Percentiles rank a stretch among this genome's conserved stretches.
Conservation (phyloP, 35 echinoderm and acorn worm species). For the Heliocidaris tuberculata region DNA sequence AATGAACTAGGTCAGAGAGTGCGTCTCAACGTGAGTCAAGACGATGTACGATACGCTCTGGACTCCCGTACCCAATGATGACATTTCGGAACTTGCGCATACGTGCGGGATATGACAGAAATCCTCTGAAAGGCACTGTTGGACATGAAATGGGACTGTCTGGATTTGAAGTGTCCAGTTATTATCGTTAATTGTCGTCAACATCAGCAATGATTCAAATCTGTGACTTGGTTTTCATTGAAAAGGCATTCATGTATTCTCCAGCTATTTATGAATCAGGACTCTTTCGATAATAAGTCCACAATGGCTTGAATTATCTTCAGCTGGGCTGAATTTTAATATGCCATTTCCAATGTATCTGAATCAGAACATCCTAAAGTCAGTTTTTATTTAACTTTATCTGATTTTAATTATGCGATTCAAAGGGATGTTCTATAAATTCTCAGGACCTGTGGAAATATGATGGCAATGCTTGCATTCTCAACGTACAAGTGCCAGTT, state of each 20-base stretch:
- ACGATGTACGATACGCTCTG: constrained; percentile 85
- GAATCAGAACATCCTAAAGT: not conserved
- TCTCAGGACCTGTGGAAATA: not conserved
- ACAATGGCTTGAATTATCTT: not conserved
- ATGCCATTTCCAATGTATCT: not conserved
- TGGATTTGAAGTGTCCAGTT: no score
- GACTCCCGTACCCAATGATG: not conserved
- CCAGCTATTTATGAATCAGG: not conserved
- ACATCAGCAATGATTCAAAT: not conserved
- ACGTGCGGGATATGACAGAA: no score
- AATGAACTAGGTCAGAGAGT: constrained; percentile 86
- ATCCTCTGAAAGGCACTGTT: no score
- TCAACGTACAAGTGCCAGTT: no score
- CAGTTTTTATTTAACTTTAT: not conserved
- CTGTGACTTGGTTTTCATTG: not conserved
- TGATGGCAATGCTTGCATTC: not conserved
- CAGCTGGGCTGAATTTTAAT: not conserved
- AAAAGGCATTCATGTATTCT: not conserved
- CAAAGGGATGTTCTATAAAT: not conserved
- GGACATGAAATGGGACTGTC: no score
- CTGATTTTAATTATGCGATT: not conserved
- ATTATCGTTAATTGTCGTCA: not conserved
- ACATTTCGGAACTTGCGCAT: no score
- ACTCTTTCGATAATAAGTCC: not conserved
- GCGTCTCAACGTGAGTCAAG: constrained; percentile 90